Evolutionary conservation across 2,797 vertebrate species (phyloP).

Genomic region (Aldrovandia affinis): DNA sequence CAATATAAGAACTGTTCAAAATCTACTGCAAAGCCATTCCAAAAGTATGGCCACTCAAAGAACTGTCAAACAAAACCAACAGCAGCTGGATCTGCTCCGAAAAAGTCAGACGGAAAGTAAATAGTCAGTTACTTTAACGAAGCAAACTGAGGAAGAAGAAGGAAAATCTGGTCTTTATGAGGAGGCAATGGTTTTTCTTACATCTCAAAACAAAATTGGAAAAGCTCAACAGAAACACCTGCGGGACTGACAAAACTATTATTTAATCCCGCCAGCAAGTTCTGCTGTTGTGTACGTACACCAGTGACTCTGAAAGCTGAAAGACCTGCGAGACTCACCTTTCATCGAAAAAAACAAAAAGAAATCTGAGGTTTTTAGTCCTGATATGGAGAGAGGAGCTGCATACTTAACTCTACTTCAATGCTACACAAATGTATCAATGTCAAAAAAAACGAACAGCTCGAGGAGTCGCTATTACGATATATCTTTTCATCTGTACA

Average conservation of each 20-base stretch:
- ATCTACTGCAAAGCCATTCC: background rate
- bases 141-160: background rate
- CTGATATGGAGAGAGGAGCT: slow-evolving; percentile 74
- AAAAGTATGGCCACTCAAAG: background rate
- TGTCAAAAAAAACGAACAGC: slow-evolving; percentile 71
- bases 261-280: background rate
- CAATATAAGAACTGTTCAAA: background rate
- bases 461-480: slow-evolving; percentile 72
- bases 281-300: background rate
- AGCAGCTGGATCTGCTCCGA: background rate
- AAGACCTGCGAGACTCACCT: background rate
- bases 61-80: background rate
- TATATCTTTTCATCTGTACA: slow-evolving; percentile 76
- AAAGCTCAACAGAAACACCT: background rate
- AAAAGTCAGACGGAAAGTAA: background rate
- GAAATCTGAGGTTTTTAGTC: slow-evolving; percentile 13
- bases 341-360: background rate
- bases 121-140: background rate
- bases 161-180: background rate
- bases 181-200: background rate
- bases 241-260: background rate
- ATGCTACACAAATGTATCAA: slow-evolving; percentile 55
- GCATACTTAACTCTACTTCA: slow-evolving; percentile 68
- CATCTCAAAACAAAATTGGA: background rate
- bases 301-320: background rate